Evolutionary conservation across 2,797 vertebrate genomes (phyloP).

Genomic region (Falco naumanni): DNA sequence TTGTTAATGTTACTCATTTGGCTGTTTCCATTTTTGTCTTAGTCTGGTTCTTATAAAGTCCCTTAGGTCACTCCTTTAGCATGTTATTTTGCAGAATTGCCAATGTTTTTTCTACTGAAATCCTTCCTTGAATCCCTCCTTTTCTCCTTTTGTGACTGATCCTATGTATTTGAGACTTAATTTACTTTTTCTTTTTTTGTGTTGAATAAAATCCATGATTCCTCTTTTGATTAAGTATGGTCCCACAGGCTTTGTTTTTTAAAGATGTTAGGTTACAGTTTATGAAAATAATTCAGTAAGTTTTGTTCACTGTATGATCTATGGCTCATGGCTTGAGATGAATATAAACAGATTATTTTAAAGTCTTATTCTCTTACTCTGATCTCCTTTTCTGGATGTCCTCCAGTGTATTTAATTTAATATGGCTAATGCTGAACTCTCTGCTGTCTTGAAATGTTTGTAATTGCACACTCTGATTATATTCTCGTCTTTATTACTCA

Average conservation of each 20-base stretch:
- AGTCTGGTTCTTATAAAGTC: not conserved
- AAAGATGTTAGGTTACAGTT: not conserved
- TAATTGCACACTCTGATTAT: not conserved
- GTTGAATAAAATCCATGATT: not conserved
- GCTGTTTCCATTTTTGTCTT: not conserved
- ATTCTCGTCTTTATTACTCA: not conserved
- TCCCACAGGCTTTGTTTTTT: not conserved
- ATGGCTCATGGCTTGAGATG: not conserved
- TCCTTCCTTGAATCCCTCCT: not conserved
- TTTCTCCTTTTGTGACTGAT: not conserved
- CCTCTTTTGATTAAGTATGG: not conserved
- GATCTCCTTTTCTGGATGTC: not conserved
- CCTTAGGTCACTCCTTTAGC: not conserved
- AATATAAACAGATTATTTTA: conserved; percentile 17
- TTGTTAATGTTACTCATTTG: not conserved
- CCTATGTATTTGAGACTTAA: not conserved
- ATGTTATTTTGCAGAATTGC: not conserved
- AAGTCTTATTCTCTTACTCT: not conserved
- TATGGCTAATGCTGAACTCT: not conserved
- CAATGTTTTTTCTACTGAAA: not conserved
- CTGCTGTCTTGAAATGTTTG: not conserved
- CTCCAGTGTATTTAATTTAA: conserved; percentile 16
- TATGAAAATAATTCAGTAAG: not conserved
- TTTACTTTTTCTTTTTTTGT: not conserved
- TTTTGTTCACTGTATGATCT: not conserved